Conservation (phyloP, 2,113 vertebrate genomes). For the Ciconia maguari region DNA sequence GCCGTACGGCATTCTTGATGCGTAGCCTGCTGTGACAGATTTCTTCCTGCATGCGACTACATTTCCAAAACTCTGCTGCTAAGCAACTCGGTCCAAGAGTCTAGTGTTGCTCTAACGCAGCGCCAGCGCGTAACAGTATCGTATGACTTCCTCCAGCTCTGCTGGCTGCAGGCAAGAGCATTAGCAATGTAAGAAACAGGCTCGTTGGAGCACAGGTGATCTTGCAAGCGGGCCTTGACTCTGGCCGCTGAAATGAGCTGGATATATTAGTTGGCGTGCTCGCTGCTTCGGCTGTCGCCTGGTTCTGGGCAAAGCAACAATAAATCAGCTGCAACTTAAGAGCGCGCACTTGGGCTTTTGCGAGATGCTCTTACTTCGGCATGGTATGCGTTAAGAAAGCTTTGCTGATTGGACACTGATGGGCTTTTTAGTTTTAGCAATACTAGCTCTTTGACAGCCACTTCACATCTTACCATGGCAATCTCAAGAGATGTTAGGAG, state of each 20-base stretch:
- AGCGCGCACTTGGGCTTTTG: not conserved
- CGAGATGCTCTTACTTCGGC: not conserved
- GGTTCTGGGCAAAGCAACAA: not conserved
- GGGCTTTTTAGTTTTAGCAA: not conserved
- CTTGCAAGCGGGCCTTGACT: not conserved
- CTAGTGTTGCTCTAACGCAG: not conserved
- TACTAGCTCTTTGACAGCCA: not conserved
- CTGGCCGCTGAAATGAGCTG: not conserved
- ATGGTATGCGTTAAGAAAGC: not conserved
- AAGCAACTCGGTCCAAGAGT: conserved; percentile 38
- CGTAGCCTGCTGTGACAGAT: conserved; percentile 13
- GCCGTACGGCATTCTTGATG: not conserved
- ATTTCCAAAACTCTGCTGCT: conserved; percentile 65
- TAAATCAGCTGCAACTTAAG: not conserved
- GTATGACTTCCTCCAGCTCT: not conserved
- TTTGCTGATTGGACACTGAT: not conserved
- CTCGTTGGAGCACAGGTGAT: not conserved
- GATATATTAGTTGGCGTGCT: not conserved
- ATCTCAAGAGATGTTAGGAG: not conserved
- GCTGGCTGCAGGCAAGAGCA: not conserved
- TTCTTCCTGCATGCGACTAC: conserved; percentile 23
- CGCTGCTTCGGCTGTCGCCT: not conserved
- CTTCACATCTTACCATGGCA: not conserved
- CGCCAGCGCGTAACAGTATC: not conserved
- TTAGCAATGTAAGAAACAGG: not conserved